Percentiles rank a stretch among this genome's conserved stretches.
Conservation (phyloP, 2,888 invertebrate species). For the Galeopsomyia nigrocyanea region DNA sequence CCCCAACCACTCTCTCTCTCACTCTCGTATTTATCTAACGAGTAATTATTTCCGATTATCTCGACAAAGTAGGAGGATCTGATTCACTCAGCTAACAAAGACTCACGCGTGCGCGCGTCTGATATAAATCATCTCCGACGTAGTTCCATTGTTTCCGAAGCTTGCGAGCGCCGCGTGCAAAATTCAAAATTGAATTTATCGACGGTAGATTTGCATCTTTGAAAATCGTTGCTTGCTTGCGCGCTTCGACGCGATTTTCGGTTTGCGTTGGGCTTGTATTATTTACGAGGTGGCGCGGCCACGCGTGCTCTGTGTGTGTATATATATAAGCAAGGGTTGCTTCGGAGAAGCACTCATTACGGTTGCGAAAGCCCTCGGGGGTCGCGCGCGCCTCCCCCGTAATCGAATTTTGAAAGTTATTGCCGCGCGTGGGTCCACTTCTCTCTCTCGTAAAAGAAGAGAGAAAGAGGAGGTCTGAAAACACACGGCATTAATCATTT, state of each 20-base stretch:
- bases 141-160: slow-evolving; percentile 61
- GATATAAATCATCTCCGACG: slow-evolving; percentile 51
- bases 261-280: slow-evolving; percentile 49
- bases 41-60: slow-evolving; percentile 67
- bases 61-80: slow-evolving; percentile 50
- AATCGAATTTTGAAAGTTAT: slow-evolving; percentile 66
- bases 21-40: slow-evolving; percentile 66
- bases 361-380: slow-evolving; percentile 47
- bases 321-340: slow-evolving; percentile 58
- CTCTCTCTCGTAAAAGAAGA: slow-evolving; percentile 30
- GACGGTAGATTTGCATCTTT: not conserved
- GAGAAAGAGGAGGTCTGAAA: slow-evolving; percentile 37
- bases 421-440: slow-evolving; percentile 53
- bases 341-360: slow-evolving; percentile 62
- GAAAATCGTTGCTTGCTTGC: slow-evolving; percentile 50
- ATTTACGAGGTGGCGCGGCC: slow-evolving; percentile 60
- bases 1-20: slow-evolving; percentile 42
- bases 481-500: slow-evolving; percentile 48
- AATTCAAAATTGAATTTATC: not conserved
- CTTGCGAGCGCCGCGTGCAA: not conserved
- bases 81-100: slow-evolving; percentile 64
- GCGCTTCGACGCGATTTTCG: slow-evolving; percentile 61
- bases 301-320: slow-evolving; percentile 6
- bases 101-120: slow-evolving; percentile 55
- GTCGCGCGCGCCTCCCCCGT: slow-evolving; percentile 56